Conservation (phyloP, 2,888 invertebrate species). For the Chrysolina haemoptera region DNA sequence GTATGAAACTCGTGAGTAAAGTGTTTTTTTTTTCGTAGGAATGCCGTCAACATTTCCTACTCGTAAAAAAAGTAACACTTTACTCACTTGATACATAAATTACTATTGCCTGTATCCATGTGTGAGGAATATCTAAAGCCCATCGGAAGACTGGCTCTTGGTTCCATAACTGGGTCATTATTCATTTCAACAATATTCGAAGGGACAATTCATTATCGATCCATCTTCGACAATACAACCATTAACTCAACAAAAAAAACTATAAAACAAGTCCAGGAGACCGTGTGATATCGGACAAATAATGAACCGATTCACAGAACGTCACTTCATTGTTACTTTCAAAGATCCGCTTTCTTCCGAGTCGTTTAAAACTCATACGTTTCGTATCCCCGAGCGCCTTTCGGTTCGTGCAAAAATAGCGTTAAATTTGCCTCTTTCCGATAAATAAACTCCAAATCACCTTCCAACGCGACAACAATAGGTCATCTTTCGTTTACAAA, state of each 20-base stretch:
- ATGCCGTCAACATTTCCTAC: too few relatives aligned
- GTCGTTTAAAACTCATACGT: conserved; percentile 52
- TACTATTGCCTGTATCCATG: too few relatives aligned
- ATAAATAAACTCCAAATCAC: conserved; percentile 52
- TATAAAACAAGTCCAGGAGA: conserved; percentile 24
- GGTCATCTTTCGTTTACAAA: conserved; percentile 44
- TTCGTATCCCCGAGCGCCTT: conserved; percentile 41
- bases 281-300: conserved; percentile 37
- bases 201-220: conserved; percentile 4
- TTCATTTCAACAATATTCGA: conserved; percentile 4
- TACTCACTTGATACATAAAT: too few relatives aligned
- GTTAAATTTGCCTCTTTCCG: conserved; percentile 51
- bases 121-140: too few relatives aligned
- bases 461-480: conserved; percentile 42
- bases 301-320: conserved; percentile 34
- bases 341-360: conserved; percentile 41
- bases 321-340: conserved; percentile 25
- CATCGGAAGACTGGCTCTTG: not conserved
- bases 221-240: not conserved
- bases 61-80: too few relatives aligned
- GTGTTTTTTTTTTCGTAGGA: too few relatives aligned
- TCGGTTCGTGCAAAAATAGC: conserved; percentile 47
- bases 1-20: too few relatives aligned
- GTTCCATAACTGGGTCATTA: not conserved
- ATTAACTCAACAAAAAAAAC: conserved; percentile 7